Evolutionary conservation across 2,888 invertebrate species (phyloP), one percentile per base, ranked within the genome.

Genomic region (Morpho deidamia): DNA sequence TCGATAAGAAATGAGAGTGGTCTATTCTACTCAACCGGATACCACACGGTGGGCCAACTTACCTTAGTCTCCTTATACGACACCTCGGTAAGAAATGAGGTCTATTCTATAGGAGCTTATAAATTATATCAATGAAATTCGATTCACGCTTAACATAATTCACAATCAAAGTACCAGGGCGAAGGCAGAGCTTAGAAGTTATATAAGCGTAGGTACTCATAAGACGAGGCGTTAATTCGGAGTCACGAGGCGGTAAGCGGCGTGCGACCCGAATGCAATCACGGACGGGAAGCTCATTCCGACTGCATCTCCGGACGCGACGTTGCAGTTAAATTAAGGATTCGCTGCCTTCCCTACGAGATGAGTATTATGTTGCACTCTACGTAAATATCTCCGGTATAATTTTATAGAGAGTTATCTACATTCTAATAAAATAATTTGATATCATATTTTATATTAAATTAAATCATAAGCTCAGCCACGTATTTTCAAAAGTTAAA

Each of bases 281-380:
- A 84, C 81, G 55, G 76, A 74, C 80, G 82, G 85, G 85, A 87
- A 86, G 76, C 81, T 83, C 81, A 80, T 81, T 76, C 80, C 78
- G 72, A 65, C 68, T 81, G 83, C 88, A 85, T 86, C 86, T 85
- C 84, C 85, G 85, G 80, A 61, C 64, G 66, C 53, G 61, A 65
- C 63, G 67, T 69, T 69, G 74, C 74, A 72, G 75, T 74, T 78
- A 79, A 85, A 87, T 87, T 86, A 83, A 80, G 81, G 78, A 86
- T 83, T 81, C 83, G 78, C 70, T 71, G 43, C 47, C 46, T 12
- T 56, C 46, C 49, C 49, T 42, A 41, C 42, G 35, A 49, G 35
- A 42, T 42, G 49, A 49, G 33, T 42, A 42, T 49, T 42, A 45
- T 45, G 11, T 37, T 11, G 8, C 44, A 44, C 34, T 34, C 34